phyloP scores from a whole-genome alignment of 2,888 invertebrate genomes.

The Drosophila histrio region DNA sequence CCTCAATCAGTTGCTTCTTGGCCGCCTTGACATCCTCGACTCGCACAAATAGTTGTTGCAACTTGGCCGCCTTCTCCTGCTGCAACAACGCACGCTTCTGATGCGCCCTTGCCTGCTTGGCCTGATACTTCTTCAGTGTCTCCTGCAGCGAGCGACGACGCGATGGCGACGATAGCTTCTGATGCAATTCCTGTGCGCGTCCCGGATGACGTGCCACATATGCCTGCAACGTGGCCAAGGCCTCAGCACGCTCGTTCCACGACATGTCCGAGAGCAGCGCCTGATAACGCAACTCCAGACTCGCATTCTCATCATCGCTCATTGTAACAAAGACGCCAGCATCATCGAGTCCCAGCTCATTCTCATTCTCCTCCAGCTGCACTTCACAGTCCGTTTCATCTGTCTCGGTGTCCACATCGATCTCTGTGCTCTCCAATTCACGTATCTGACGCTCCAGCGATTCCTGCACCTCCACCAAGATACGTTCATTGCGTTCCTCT shows the following conservation, averaged over 20 bases:
- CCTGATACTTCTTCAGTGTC: constrained; percentile 91
- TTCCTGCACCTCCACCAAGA: constrained; percentile 91
- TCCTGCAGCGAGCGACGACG: constrained; percentile 93
- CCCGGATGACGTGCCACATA: constrained; percentile 95
- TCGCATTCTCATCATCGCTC: constrained; percentile 84
- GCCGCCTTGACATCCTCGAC: constrained; percentile 94
- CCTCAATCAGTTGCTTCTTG: constrained; percentile 93
- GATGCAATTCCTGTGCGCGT: constrained; percentile 95
- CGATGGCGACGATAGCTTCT: constrained; percentile 96
- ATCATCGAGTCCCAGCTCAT: constrained; percentile 67
- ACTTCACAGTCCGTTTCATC: constrained; percentile 87
- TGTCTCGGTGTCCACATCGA: constrained; percentile 92
- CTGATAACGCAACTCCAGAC: constrained; percentile 89
- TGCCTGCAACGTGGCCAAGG: constrained; percentile 90
- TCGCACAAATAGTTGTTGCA: constrained; percentile 93
- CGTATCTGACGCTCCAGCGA: constrained; percentile 90
- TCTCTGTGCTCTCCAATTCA: constrained; percentile 89
- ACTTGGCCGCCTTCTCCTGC: constrained; percentile 92
- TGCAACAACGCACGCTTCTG: constrained; percentile 92
- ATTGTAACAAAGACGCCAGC: constrained; percentile 81
- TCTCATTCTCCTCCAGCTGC: constrained; percentile 80
- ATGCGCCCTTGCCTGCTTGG: constrained; percentile 96
- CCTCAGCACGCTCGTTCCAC: constrained; percentile 94
- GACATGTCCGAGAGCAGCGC: constrained; percentile 90
- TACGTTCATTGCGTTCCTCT: constrained; percentile 87